Evolutionary conservation across 2,797 vertebrate genomes (phyloP).

Genomic region (Sebastes melanostomus): DNA sequence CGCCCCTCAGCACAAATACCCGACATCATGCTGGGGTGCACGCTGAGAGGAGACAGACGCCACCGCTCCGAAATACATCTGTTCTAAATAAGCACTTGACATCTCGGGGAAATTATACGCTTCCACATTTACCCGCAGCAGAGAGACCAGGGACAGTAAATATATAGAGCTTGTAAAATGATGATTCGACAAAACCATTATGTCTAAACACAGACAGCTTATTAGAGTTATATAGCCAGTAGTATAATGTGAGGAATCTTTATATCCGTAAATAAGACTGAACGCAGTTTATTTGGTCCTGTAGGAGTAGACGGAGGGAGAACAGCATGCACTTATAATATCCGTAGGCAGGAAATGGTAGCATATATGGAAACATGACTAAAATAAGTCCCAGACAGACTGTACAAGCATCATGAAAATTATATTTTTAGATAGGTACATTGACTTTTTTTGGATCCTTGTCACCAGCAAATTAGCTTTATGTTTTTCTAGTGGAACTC

Average conservation of each 20-base stretch:
- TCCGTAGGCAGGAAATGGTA: slow-evolving; percentile 1
- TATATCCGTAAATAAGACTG: slow-evolving; percentile 36
- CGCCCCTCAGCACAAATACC: slow-evolving; percentile 55
- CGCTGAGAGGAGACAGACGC: slow-evolving; percentile 70
- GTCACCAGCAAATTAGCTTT: not conserved
- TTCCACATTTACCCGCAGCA: slow-evolving; percentile 75
- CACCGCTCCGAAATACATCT: slow-evolving; percentile 76
- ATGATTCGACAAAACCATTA: slow-evolving; percentile 75
- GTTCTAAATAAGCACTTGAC: slow-evolving; percentile 80
- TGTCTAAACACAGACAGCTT: slow-evolving; percentile 66
- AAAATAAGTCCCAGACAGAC: slow-evolving; percentile 16
- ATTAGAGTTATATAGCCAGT: slow-evolving; percentile 53
- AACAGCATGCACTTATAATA: slow-evolving; percentile 1
- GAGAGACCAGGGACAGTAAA: slow-evolving; percentile 70
- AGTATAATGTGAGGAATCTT: slow-evolving; percentile 42
- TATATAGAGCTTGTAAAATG: slow-evolving; percentile 69
- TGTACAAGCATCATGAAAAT: not conserved
- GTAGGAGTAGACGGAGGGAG: slow-evolving; percentile 16
- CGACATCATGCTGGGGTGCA: slow-evolving; percentile 54
- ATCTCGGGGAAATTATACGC: slow-evolving; percentile 74
- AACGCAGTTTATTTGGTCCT: not conserved
- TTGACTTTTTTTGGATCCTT: not conserved
- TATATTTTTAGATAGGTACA: not conserved
- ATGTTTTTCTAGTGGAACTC: not conserved
- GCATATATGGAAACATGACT: slow-evolving; percentile 1